phyloP scores from a whole-genome alignment of 2,888 invertebrate genomes.

The Cosmia pyralina region DNA sequence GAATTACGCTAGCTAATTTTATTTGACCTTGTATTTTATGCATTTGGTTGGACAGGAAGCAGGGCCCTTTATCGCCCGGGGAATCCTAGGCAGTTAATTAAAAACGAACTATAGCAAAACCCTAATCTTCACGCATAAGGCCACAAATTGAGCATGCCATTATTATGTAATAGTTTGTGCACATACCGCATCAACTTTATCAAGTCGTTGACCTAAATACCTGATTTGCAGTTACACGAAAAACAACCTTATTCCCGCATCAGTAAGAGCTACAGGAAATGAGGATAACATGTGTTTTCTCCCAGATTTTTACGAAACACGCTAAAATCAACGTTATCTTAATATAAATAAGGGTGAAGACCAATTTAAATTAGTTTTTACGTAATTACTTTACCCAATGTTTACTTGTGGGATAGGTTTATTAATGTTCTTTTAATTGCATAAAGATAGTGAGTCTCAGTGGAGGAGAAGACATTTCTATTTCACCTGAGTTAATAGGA shows the following conservation, averaged over 20 bases:
- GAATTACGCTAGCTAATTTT: too few species aligned
- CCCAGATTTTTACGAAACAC: background rate
- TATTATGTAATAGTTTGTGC: slow-evolving; percentile 59
- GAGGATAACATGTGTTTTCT: background rate
- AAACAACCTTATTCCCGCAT: background rate
- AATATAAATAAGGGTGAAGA: slow-evolving; percentile 2
- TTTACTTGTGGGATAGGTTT: slow-evolving; percentile 36
- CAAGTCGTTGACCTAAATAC: slow-evolving; percentile 62
- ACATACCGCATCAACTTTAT: slow-evolving; percentile 41
- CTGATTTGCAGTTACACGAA: background rate
- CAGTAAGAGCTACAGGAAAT: background rate
- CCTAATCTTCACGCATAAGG: slow-evolving; percentile 51
- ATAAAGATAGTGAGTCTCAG: slow-evolving; percentile 24
- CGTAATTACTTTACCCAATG: slow-evolving; percentile 27
- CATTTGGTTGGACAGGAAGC: slow-evolving; percentile 3
- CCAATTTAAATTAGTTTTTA: slow-evolving; percentile 2
- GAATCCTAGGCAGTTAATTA: background rate
- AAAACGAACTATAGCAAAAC: background rate
- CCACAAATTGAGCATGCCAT: slow-evolving; percentile 53
- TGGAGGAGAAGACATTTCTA: slow-evolving; percentile 23
- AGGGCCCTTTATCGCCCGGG: background rate
- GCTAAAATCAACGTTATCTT: background rate
- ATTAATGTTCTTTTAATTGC: slow-evolving; percentile 65
- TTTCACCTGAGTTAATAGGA: slow-evolving; percentile 29
- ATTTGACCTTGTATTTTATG: background rate